Conservation (phyloP, 1,140 invertebrate species). For the Tribolium castaneum region DNA sequence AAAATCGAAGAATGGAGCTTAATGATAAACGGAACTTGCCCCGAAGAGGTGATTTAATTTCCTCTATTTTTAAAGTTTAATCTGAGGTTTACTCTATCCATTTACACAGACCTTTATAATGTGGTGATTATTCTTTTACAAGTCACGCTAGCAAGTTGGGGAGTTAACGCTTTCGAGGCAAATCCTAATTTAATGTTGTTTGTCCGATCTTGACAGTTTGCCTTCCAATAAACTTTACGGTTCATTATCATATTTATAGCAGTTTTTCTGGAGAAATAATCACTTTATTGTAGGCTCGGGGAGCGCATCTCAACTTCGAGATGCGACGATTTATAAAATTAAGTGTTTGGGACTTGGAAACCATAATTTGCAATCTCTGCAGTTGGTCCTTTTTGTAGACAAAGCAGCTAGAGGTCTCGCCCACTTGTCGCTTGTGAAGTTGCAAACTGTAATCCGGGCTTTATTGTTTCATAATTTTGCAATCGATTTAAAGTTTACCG, state of each 20-base stretch:
- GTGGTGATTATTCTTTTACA: neutral
- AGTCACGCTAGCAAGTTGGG: neutral
- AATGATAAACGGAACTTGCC: neutral
- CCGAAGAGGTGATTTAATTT: neutral
- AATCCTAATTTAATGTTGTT: constrained; percentile 19
- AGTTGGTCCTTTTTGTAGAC: constrained; percentile 7
- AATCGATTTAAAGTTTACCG: neutral
- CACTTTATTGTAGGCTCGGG: neutral
- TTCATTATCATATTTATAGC: constrained; percentile 1
- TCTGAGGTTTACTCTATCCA: constrained; percentile 5
- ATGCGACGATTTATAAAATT: neutral
- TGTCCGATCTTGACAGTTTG: neutral
- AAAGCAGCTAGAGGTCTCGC: neutral
- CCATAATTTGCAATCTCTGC: constrained; percentile 6
- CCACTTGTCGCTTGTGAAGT: constrained; percentile 1
- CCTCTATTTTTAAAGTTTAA: neutral
- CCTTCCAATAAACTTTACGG: neutral
- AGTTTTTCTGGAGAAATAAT: neutral
- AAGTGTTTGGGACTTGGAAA: neutral
- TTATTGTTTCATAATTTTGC: constrained; percentile 11
- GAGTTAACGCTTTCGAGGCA: neutral
- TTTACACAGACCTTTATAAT: constrained; percentile 8
- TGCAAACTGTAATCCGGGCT: neutral
- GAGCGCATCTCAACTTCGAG: neutral
- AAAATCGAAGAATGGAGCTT: neutral